phyloP scores from a whole-genome alignment of 1,140 invertebrate species.

The Whitmania pigra region DNA sequence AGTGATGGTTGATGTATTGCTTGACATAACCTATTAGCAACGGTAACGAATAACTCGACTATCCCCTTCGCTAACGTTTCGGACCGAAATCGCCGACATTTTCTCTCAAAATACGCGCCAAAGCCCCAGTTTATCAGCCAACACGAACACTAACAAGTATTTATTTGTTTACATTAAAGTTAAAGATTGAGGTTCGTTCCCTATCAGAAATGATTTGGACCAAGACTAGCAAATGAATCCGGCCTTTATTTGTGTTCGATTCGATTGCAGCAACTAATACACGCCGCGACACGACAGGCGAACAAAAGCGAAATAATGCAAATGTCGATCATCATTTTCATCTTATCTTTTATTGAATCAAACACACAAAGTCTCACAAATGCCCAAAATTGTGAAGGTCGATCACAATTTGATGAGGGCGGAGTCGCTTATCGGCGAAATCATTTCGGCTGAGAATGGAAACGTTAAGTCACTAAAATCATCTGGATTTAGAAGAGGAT shows the following conservation, averaged over 20 bases:
- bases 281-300: conserved; percentile 23
- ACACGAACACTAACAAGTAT: too few relatives aligned
- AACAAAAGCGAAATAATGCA: conserved; percentile 30
- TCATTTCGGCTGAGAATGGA: conserved; percentile 13
- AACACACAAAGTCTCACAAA: too few relatives aligned
- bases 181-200: too few relatives aligned
- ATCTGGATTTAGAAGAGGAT: conserved; percentile 5
- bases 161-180: too few relatives aligned
- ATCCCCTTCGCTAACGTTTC: too few relatives aligned
- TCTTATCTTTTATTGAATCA: conserved; percentile 24
- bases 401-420: too few relatives aligned
- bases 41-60: neutral
- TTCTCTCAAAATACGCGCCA: too few relatives aligned
- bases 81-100: too few relatives aligned
- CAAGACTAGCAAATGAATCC: neutral
- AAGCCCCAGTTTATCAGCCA: neutral
- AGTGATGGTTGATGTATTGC: neutral
- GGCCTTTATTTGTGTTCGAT: neutral
- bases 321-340: conserved; percentile 19
- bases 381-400: too few relatives aligned
- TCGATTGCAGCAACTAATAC: neutral
- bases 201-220: too few relatives aligned
- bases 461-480: conserved; percentile 10
- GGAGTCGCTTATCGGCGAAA: too few relatives aligned
- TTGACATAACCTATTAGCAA: neutral